These are phyloP conservation scores for Natrix natrix DNA, from an alignment of 2,797 vertebrate genomes.

Conservation along the genomic window DNA sequence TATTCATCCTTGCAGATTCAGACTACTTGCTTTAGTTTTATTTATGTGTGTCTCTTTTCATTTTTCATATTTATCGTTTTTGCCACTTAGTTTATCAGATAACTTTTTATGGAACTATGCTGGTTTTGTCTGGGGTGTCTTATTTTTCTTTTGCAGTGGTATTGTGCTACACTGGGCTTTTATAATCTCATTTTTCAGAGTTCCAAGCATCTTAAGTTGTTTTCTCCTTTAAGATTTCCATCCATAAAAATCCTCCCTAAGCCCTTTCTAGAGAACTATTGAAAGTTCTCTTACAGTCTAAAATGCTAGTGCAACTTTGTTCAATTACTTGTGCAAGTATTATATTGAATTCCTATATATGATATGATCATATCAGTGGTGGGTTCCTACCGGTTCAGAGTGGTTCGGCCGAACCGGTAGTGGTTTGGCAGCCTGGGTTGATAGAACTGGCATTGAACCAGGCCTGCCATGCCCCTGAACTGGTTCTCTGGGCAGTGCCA, in stretches of 20 bases:
- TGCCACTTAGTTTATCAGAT: not conserved
- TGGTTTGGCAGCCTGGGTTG: too few species aligned
- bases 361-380: not conserved
- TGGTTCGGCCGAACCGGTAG: too few species aligned
- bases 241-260: not conserved
- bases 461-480: too few species aligned
- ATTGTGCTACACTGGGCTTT: not conserved
- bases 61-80: not conserved
- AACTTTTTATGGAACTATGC: not conserved
- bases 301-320: not conserved
- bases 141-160: not conserved
- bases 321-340: not conserved
- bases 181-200: not conserved
- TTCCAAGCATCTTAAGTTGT: not conserved
- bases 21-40: not conserved
- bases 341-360: not conserved
- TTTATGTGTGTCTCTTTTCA: not conserved
- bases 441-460: too few species aligned
- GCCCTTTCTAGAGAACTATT: not conserved
- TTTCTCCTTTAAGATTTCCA: not conserved
- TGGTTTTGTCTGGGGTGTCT: not conserved
- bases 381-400: too few species aligned
- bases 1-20: not conserved
- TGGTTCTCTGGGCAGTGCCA: too few species aligned
- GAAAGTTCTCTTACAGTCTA: not conserved